Evolutionary conservation across 2,888 invertebrate species (phyloP).

Genomic region (Itoplectis maculator): DNA sequence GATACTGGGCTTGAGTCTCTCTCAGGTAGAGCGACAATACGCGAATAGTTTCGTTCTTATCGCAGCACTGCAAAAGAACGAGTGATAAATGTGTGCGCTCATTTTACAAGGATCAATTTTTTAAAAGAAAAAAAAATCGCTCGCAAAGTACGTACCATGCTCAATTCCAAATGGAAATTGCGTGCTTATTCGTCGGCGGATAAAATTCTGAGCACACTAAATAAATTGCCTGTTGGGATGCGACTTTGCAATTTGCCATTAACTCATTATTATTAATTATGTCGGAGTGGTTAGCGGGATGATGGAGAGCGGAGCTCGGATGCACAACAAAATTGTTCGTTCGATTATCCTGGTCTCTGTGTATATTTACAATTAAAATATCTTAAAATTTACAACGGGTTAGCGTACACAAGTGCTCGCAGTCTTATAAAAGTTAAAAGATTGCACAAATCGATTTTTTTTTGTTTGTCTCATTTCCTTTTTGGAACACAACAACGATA

Average conservation of each 20-base stretch:
- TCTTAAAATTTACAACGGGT: conserved; percentile 63
- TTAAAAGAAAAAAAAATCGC: conserved; percentile 4
- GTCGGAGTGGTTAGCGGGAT: conserved; percentile 18
- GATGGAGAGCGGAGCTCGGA: conserved; percentile 15
- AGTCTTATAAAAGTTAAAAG: conserved; percentile 60
- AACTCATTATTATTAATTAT: conserved; percentile 1
- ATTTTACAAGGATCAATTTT: neutral
- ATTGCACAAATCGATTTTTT: conserved; percentile 39
- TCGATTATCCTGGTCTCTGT: conserved; percentile 35
- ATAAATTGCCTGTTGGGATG: neutral
- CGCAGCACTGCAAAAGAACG: conserved; percentile 75
- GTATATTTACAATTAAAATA: conserved; percentile 66
- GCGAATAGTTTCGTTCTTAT: conserved; percentile 76
- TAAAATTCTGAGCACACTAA: conserved; percentile 11
- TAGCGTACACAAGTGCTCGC: conserved; percentile 61
- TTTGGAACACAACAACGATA: conserved; percentile 49
- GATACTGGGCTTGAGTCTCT: conserved; percentile 80
- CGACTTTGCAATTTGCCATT: conserved; percentile 3
- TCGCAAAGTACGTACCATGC: conserved; percentile 64
- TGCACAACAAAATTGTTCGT: conserved; percentile 20
- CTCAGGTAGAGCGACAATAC: conserved; percentile 74
- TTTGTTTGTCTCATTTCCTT: conserved; percentile 7
- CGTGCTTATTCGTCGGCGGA: conserved; percentile 54
- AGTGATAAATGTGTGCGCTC: neutral
- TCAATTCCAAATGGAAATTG: conserved; percentile 48